phyloP scores from a whole-genome alignment of 2,113 vertebrate species.

The Spea multiplicata region DNA sequence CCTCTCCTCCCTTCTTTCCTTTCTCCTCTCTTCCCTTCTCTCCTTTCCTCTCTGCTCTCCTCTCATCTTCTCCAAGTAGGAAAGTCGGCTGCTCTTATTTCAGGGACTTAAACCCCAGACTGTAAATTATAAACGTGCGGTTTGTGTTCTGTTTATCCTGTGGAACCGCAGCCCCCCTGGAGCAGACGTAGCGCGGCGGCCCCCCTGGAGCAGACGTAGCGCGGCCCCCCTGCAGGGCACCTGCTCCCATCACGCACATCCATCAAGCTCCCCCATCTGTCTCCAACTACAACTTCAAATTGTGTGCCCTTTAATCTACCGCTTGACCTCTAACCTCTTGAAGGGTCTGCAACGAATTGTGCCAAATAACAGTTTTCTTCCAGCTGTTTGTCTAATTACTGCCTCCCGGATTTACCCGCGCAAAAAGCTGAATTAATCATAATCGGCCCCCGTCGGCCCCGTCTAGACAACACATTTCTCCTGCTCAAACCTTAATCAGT shows the following conservation, averaged over 20 bases:
- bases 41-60: neutral
- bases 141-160: conserved; percentile 4
- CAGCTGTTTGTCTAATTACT: neutral
- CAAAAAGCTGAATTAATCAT: neutral
- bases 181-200: neutral
- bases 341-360: conserved; percentile 7
- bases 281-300: neutral
- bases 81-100: neutral
- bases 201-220: neutral
- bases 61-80: neutral
- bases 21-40: no score
- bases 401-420: neutral
- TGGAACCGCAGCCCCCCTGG: neutral
- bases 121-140: conserved; percentile 24
- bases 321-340: conserved; percentile 7
- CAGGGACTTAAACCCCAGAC: neutral
- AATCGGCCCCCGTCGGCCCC: no score
- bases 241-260: neutral
- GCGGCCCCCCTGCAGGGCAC: neutral
- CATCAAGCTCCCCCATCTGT: neutral
- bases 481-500: no score
- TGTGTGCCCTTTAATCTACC: neutral
- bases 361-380: neutral
- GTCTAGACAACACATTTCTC: no score
- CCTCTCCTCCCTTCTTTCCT: neutral